Percentiles rank a stretch among this genome's conserved stretches.
phyloP scores from a whole-genome alignment of 2,797 vertebrate genomes.

The Myripristis murdjan region DNA sequence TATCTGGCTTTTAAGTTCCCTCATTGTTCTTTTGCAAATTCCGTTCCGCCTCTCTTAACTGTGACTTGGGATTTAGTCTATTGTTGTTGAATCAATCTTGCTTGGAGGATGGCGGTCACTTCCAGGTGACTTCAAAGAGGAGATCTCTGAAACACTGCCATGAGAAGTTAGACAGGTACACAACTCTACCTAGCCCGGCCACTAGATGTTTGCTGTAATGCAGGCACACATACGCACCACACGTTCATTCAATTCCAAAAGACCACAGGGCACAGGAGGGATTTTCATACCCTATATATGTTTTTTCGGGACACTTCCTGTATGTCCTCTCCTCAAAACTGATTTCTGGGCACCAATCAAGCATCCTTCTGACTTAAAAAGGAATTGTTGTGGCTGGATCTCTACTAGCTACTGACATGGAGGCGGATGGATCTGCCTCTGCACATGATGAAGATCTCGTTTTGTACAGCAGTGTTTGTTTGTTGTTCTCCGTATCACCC shows the following conservation, averaged over 20 bases:
- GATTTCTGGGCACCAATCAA: neutral
- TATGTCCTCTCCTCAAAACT: conserved; percentile 15
- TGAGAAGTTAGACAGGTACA: conserved; percentile 5
- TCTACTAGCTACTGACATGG: conserved; percentile 9
- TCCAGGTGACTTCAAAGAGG: neutral
- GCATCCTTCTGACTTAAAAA: neutral
- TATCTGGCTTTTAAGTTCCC: conserved; percentile 9
- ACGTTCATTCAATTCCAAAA: conserved; percentile 18
- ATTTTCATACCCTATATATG: conserved; percentile 19
- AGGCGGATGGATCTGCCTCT: conserved; percentile 18
- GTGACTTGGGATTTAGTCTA: conserved; percentile 11
- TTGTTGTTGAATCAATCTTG: conserved; percentile 41
- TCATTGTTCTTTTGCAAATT: conserved; percentile 3
- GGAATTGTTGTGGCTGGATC: neutral
- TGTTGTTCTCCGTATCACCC: conserved; percentile 28
- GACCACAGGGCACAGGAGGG: conserved; percentile 5
- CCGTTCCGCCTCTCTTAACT: conserved; percentile 25
- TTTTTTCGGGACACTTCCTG: conserved; percentile 11
- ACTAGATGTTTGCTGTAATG: conserved; percentile 20
- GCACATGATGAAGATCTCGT: conserved; percentile 38
- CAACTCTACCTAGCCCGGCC: conserved; percentile 13
- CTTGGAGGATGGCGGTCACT: conserved; percentile 23
- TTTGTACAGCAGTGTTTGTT: conserved; percentile 56
- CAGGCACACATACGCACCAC: conserved; percentile 10
- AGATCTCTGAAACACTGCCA: conserved; percentile 29